Evolutionary conservation across 2,113 vertebrate genomes (phyloP).

Genomic region (Pipa parva): DNA sequence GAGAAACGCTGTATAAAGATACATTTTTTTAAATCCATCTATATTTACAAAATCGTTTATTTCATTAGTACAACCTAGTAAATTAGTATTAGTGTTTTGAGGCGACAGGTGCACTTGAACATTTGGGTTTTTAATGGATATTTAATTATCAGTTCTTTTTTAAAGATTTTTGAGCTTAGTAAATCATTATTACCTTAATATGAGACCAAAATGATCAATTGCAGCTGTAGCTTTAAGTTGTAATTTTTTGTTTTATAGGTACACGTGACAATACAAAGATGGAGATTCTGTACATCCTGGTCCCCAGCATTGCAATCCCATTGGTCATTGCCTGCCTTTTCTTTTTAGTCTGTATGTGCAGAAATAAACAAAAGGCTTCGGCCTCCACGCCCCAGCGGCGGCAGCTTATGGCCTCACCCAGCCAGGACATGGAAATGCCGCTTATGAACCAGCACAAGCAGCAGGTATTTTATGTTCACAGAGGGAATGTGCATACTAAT

Average conservation of each 20-base stretch:
- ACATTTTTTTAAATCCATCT: no score
- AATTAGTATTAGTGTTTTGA: no score
- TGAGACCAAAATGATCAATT: no score
- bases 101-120: no score
- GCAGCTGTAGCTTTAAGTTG: no score
- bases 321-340: constrained; percentile 90
- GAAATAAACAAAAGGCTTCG: constrained; percentile 87
- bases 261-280: constrained; percentile 81
- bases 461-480: constrained; percentile 65
- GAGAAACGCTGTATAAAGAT: no score
- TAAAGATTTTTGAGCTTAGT: no score
- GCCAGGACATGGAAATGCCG: constrained; percentile 89
- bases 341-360: constrained; percentile 91
- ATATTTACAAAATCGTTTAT: no score
- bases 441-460: constrained; percentile 85
- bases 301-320: constrained; percentile 90
- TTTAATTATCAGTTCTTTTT: no score
- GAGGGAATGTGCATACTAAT: not conserved
- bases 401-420: constrained; percentile 78
- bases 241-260: constrained; percentile 60
- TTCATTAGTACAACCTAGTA: no score
- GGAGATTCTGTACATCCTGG: constrained; percentile 91
- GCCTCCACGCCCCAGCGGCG: constrained; percentile 71
- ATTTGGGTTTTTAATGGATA: no score
- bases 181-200: no score